Base-by-base conservation (phyloP, 2,888 invertebrate genomes). In the Xestia xanthographa region DNA sequence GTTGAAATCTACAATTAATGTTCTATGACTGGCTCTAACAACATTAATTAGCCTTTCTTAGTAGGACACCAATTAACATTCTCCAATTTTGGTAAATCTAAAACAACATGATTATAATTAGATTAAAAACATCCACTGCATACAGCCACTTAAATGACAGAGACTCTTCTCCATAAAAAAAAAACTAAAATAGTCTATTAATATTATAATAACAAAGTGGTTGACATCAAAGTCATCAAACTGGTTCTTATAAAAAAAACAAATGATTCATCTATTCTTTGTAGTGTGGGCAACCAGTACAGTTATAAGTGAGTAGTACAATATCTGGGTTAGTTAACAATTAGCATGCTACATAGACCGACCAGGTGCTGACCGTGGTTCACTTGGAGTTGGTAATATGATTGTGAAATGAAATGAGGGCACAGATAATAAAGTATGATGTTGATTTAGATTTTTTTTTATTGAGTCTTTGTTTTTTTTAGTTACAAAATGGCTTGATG, bases 281-380 rank as follows among this genome's bases (percentile, higher is more conserved):
- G 5, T 17, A 48, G 73, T 82, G 85, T 82, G 72, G 79, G 77
- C 45, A 50, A 58, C 50, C 22, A 73, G 66, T 80, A 89, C 87
- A 85, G 86, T 88, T 88, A 87, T 76, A 63, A 65, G 67, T 75
- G 75, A 82, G 75, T 69, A 77, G 69, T 43, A 72, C 12, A 69
- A 74, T 69, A 85, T 86, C 83, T 92, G 81, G 91, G 92, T 88
- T 89, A 91, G 86, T 85, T 72, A 87, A 73, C 88, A 92, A 92
- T 92, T 92, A 91, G 80, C 88, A 90, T 87, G 85, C 66, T 50
- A 69, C 17, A 2, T 63, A 58, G 43, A 63, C 80, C 29, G 60
- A 53, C 63, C 74, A 79, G 84, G 70, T 85, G 79, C 69, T 76
- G 78, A 45, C 60, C 29, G 50, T 20, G 41, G 22, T 56, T 38